A percentile compares a stretch with the other conserved stretches of the same genome.
Conservation (phyloP, 2,888 invertebrate genomes). For the Pristionchus arcanus region DNA sequence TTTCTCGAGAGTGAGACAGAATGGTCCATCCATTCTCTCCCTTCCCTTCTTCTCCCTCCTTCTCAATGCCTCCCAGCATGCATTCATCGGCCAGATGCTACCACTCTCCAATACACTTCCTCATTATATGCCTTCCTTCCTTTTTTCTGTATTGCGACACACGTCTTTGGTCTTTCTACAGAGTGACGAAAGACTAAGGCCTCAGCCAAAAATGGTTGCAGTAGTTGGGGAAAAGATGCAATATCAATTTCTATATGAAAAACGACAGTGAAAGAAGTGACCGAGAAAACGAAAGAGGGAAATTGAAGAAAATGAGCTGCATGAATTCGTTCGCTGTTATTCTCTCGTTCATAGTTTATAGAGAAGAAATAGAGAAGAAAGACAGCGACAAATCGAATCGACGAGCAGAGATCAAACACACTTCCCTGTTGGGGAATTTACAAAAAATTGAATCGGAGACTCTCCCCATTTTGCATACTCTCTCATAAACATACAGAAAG, state of each 20-base stretch:
- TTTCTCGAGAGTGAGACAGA: neutral
- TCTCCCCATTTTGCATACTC: too few relatives aligned
- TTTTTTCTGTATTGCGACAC: too few relatives aligned
- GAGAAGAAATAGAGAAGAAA: constrained; percentile 11
- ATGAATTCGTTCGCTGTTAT: neutral
- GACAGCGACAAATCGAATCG: constrained; percentile 16
- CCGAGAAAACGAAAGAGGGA: neutral
- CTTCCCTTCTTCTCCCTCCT: neutral
- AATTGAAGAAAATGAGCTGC: constrained; percentile 17
- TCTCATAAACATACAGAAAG: too few relatives aligned
- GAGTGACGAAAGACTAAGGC: too few relatives aligned
- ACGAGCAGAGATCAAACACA: constrained; percentile 2
- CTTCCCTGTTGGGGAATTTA: neutral
- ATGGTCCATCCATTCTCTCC: neutral
- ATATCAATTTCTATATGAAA: neutral
- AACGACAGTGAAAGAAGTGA: constrained; percentile 15
- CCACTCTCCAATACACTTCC: neutral
- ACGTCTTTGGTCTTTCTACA: too few relatives aligned
- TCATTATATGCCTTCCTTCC: neutral
- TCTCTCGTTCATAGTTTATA: neutral
- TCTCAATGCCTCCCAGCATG: neutral
- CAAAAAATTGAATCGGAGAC: neutral
- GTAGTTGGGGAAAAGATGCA: too few relatives aligned
- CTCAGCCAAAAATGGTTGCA: too few relatives aligned
- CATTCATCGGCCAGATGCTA: neutral